Evolutionary conservation across 2,113 vertebrate genomes (phyloP), one percentile per base, ranked within the genome.

Genomic region (Gnathonemus echidnorhynchus): DNA sequence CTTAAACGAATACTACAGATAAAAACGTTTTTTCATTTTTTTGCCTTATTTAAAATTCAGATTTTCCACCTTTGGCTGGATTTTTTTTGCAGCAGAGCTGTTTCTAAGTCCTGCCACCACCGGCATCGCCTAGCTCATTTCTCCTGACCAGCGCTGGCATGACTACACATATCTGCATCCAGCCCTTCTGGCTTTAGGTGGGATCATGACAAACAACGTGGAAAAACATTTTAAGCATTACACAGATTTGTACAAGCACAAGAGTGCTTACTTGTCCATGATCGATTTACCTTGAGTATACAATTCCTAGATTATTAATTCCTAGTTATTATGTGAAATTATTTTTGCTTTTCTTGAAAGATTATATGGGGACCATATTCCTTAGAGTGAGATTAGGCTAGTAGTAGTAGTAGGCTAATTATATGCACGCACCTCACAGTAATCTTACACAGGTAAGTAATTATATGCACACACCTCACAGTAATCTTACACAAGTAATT

Each of bases 311-410:
- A n/a, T 70, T 70, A 53, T 53, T 53, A 53, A 53, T 53, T 53
- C 53, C 66, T 42, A 42, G 15, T 80, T 80, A 42, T 80, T 19
- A 35, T 10, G 42, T 80, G 13, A 80, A 80, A 42, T 80, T 80
- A 6, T 39, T 39, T 42, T 17, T 17, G n/a, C 74, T 42, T 80
- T 80, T 42, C 94, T 92, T 92, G 93, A 95, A 94, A 94, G 93
- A 92, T 93, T 94, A 93, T 94, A 95, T 95, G 93, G 94, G 94
- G 94, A 95, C 95, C 93, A 95, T 96, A 94, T 94, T 95, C 52
- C 94, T 93, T 96, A 95, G 92, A 96, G 95, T 95, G 94, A 92
- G 92, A 95, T 77, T 90, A 93, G 91, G 93, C 56, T n/a, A 62
- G 21, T 62, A 62, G 24, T 62, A 62, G 24, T 62, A n/a, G 7